Evolutionary conservation across 2,113 vertebrate genomes (phyloP), one percentile per base, ranked within the genome.

Genomic region (Cryptomyrus ogoouensis): DNA sequence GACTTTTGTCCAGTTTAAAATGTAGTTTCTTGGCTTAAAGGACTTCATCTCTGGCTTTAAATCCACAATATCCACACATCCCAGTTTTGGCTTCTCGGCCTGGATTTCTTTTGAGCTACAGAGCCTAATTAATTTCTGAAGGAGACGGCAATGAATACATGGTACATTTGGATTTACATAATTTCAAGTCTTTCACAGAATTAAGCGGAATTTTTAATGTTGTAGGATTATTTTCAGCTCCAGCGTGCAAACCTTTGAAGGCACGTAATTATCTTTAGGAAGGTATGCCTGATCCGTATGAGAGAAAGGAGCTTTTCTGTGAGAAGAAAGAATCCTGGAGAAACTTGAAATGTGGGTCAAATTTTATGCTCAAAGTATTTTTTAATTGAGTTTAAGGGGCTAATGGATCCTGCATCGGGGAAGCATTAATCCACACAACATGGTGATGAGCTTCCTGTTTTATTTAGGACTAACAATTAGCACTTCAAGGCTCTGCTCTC

Each of bases 41-140:
- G 42, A 17, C 39, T 83, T 46, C 83, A 84, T n/a, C 50, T 53
- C 12, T 87, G 53, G 85, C 13, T 10, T 87, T 87, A 35, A 56
- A n/a, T 84, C 21, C 83, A 44, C 27, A 87, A 50, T 27, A 87
- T 35, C 85, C 49, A 56, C 24, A 87, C 27, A 53, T 31, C n/a
- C 49, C 47, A 53, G 39, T 39, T 53, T 90, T 91, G 21, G 27
- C 42, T 39, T 12, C 53, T 89, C 52, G 88, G 49, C 77, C 47
- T 88, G 31, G 80, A 66, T 86, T 19, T 39, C 88, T 90, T 90
- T 90, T 66, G 49, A 83, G 85, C 74, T 52, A 27, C 90, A 70
- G 77, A 42, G 89, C 88, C 85, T 89, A 91, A 90, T 91, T 90
- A 91, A 88, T 86, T 91, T 58, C 70, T 85, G 74, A 89, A 53